Evolutionary conservation across 1,140 invertebrate genomes (phyloP).

Genomic region (Nautilus pompilius): DNA sequence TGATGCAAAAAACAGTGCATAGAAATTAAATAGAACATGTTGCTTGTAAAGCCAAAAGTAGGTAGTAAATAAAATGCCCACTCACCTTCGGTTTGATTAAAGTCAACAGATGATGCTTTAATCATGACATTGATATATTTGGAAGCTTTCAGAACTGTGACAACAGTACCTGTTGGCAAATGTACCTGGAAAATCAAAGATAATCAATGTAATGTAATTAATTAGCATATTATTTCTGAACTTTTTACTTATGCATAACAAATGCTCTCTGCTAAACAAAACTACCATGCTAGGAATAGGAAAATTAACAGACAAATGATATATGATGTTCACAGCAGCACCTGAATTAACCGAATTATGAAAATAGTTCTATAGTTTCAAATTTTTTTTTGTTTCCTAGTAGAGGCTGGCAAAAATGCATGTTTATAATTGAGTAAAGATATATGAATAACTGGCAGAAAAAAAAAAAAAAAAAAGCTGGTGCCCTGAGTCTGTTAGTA

Average conservation of each 20-base stretch:
- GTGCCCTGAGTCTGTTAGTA: neutral
- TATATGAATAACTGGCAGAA: neutral
- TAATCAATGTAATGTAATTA: neutral
- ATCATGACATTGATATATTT: conserved; percentile 20
- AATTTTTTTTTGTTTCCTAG: neutral
- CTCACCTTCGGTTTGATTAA: conserved; percentile 26
- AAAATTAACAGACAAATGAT: neutral
- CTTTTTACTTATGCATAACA: neutral
- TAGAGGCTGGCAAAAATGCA: neutral
- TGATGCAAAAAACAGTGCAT: too few species aligned
- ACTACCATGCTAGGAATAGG: neutral
- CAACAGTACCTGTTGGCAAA: conserved; percentile 23
- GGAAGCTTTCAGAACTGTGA: conserved; percentile 12
- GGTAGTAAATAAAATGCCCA: too few species aligned
- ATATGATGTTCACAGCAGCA: neutral
- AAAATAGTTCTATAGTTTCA: neutral
- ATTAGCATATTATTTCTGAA: neutral
- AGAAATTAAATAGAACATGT: too few species aligned
- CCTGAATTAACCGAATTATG: neutral
- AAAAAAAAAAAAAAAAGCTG: neutral
- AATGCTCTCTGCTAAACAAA: neutral
- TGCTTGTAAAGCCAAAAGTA: too few species aligned
- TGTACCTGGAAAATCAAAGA: conserved; percentile 14
- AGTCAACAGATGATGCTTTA: conserved; percentile 21
- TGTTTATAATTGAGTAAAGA: neutral